These are phyloP conservation scores for Thymelicus lineola DNA, from an alignment of 2,888 invertebrate species.

Conservation along the genomic window DNA sequence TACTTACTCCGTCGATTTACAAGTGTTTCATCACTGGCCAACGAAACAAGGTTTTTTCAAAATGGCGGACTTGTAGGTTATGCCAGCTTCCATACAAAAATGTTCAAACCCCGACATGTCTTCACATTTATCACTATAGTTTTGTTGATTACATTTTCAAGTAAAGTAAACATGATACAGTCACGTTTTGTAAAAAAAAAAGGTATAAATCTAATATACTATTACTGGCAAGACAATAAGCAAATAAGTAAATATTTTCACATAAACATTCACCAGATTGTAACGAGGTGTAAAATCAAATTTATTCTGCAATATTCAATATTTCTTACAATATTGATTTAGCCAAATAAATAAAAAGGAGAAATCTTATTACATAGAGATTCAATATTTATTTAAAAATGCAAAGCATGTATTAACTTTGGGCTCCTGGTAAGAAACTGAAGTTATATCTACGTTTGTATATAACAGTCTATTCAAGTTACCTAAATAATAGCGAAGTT, in stretches of 20 bases:
- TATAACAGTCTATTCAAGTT: constrained; percentile 43
- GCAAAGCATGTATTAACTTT: constrained; percentile 5
- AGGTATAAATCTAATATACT: not conserved
- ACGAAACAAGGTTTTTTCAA: too few species aligned
- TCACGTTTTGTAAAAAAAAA: not conserved
- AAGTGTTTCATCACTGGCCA: too few species aligned
- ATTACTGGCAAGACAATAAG: constrained; percentile 15
- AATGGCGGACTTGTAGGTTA: too few species aligned
- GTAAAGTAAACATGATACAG: not conserved
- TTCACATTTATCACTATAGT: too few species aligned
- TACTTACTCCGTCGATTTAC: too few species aligned
- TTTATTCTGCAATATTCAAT: too few species aligned
- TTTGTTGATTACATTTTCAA: too few species aligned
- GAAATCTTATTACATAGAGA: constrained; percentile 24
- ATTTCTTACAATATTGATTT: too few species aligned
- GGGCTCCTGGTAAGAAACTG: constrained; percentile 3
- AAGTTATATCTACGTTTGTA: constrained; percentile 15
- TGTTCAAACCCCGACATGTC: too few species aligned
- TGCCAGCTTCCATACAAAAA: too few species aligned
- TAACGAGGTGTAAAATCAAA: not conserved
- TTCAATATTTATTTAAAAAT: constrained; percentile 22
- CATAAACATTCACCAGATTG: not conserved
- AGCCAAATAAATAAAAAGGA: not conserved
- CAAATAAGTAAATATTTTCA: not conserved
- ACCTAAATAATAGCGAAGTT: constrained; percentile 64